Conservation (phyloP, 1,140 invertebrate genomes). For the Musca domestica region DNA sequence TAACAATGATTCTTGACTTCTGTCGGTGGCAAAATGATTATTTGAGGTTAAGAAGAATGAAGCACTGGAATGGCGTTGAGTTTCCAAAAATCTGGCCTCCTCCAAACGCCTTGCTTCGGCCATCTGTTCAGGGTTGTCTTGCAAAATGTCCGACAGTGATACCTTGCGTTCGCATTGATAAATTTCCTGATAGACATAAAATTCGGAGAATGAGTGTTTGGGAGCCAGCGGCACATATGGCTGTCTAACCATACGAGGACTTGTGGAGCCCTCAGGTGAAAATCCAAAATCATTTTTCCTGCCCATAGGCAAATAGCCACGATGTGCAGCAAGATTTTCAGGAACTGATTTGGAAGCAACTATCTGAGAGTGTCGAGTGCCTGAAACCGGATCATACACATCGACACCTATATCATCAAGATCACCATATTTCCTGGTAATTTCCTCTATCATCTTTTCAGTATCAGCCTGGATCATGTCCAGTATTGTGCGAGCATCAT, state of each 20-base stretch:
- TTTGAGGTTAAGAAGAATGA: conserved; percentile 66
- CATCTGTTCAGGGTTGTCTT: conserved; percentile 41
- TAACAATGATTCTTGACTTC: conserved; percentile 74
- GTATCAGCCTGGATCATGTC: conserved; percentile 63
- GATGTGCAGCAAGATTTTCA: conserved; percentile 32
- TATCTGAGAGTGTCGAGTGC: conserved; percentile 31
- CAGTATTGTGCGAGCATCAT: conserved; percentile 61
- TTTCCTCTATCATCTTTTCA: conserved; percentile 64
- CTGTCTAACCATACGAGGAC: conserved; percentile 36
- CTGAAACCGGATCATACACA: conserved; percentile 42
- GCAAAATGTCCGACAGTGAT: conserved; percentile 48
- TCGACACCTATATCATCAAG: conserved; percentile 54
- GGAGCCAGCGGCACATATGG: conserved; percentile 48
- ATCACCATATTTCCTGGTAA: conserved; percentile 62
- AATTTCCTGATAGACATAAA: conserved; percentile 66
- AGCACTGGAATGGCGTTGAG: conserved; percentile 61
- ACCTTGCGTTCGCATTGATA: conserved; percentile 51
- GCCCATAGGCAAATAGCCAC: conserved; percentile 10
- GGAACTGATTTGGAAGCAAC: conserved; percentile 43
- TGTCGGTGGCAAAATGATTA: conserved; percentile 42
- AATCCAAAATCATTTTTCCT: neutral
- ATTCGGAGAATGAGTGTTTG: conserved; percentile 70
- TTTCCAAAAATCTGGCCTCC: conserved; percentile 49
- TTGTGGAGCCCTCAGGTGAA: conserved; percentile 10
- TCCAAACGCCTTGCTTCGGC: conserved; percentile 38